A percentile compares a stretch with the other conserved stretches of the same genome.
phyloP scores from a whole-genome alignment of 2,888 invertebrate species.

The Ceratothoa steindachneri region DNA sequence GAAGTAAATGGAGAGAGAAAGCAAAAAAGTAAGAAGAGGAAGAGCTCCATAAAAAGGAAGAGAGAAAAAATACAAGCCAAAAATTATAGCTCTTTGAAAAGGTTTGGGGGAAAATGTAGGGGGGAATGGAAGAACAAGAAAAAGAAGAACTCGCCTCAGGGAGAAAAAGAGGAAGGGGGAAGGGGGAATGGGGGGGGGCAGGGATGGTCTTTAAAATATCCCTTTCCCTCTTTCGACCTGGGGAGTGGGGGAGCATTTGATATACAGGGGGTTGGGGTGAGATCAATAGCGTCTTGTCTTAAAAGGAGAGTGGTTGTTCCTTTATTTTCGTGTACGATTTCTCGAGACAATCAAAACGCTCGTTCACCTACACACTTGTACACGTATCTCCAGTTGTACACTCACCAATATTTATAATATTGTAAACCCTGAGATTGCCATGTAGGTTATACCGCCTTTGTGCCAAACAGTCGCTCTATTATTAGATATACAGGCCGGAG shows the following conservation, averaged over 20 bases:
- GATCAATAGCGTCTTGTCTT: conserved; percentile 10
- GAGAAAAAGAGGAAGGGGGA: not conserved
- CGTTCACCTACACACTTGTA: too few relatives aligned
- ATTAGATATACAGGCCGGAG: too few relatives aligned
- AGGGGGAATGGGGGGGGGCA: not conserved
- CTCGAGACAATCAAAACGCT: not conserved
- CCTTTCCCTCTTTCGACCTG: not conserved
- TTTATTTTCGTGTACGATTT: not conserved
- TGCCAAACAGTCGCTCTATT: too few relatives aligned
- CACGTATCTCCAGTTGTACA: too few relatives aligned
- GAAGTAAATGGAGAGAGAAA: not conserved
- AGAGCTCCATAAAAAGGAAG: too few relatives aligned
- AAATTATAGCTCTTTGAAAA: too few relatives aligned
- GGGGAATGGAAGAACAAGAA: not conserved
- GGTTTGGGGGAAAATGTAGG: not conserved
- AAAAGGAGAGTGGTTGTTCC: conserved; percentile 2
- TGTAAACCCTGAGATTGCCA: too few relatives aligned
- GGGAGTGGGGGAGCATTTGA: not conserved
- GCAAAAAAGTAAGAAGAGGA: not conserved
- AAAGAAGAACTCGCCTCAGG: not conserved
- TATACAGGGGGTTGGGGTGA: conserved; percentile 9
- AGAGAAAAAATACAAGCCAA: too few relatives aligned
- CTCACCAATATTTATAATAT: too few relatives aligned
- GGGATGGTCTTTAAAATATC: not conserved
- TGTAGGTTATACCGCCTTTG: too few relatives aligned